Evolutionary conservation across 2,888 invertebrate genomes (phyloP).

Genomic region (Leptinotarsa tumamoca): DNA sequence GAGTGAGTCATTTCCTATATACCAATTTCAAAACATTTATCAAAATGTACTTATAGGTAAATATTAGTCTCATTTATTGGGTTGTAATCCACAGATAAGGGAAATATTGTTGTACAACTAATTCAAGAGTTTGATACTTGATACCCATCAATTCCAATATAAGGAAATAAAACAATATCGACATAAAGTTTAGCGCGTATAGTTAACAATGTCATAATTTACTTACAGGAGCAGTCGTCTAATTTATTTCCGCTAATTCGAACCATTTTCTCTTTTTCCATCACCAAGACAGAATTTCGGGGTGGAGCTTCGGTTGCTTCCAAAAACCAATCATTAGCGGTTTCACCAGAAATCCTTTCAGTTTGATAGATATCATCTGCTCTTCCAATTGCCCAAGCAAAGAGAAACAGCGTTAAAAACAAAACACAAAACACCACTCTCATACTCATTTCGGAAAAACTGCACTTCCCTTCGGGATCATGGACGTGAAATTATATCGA

Average conservation of each 20-base stretch:
- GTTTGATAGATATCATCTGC: neutral
- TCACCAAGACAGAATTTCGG: too few relatives aligned
- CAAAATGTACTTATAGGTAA: too few relatives aligned
- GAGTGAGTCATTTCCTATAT: too few relatives aligned
- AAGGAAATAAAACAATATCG: too few relatives aligned
- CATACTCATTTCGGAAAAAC: too few relatives aligned
- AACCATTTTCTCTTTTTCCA: too few relatives aligned
- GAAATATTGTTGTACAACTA: neutral
- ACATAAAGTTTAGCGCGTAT: too few relatives aligned
- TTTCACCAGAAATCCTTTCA: neutral
- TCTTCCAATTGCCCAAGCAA: neutral
- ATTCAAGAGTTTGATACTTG: neutral
- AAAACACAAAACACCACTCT: neutral
- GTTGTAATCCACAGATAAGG: neutral
- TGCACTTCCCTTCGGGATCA: constrained; percentile 24
- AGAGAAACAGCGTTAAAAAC: neutral
- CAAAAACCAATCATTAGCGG: too few relatives aligned
- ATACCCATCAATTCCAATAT: too few relatives aligned
- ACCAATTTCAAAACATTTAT: too few relatives aligned
- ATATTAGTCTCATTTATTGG: neutral
- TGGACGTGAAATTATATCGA: constrained; percentile 26
- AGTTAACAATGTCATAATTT: neutral
- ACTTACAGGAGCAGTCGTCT: neutral
- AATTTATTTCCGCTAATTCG: too few relatives aligned
- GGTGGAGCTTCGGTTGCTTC: neutral